Evolutionary conservation across 2,113 vertebrate species (phyloP), one percentile per base, ranked within the genome.

Genomic region (Procavia capensis): DNA sequence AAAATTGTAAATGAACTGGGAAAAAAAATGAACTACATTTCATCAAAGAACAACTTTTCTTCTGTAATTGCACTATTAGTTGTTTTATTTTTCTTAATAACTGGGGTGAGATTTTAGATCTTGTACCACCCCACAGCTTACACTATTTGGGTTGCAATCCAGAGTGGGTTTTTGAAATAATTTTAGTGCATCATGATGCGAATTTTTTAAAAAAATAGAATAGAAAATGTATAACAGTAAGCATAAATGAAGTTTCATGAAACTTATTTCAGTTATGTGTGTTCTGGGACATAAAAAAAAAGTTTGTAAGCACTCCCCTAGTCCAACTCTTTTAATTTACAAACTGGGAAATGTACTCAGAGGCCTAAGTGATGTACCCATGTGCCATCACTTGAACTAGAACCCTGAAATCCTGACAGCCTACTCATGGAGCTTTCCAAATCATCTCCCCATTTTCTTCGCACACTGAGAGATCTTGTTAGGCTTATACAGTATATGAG

Each of bases 361-460:
- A 93, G 61, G 20, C 7, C 0, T 2, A 29, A 31, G 25, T 2
- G 13, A 50, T 43, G n/a, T n/a, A 74, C 47, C 82, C 31, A 54
- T n/a, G n/a, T n/a, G 78, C 31, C 17, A 9, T 1, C 59, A 47
- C 54, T 47, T 20, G n/a, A 72, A 43, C 25, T 5, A 9, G 70
- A n/a, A 81, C 43, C 2, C 0, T 3, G 17, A 50, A 27, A 3
- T 11, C 5, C 85, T 9, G 63, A 66, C 76, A 54, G 82, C 74
- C 20, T 1, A 2, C 19, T 39, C 43, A 45, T 6, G 4, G 4
- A 6, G 0, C 34, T 54, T 54, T n/a, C 81, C 27, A 9, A 34
- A 31, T 19, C 5, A 3, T 13, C 4, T 14, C 31, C 9, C 10
- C 8, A 2, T 8, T 10, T 0, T 2, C 59, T 74, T 16, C 22